Conservation (phyloP, 2,888 invertebrate genomes). For the Drosophila vallismaia region DNA sequence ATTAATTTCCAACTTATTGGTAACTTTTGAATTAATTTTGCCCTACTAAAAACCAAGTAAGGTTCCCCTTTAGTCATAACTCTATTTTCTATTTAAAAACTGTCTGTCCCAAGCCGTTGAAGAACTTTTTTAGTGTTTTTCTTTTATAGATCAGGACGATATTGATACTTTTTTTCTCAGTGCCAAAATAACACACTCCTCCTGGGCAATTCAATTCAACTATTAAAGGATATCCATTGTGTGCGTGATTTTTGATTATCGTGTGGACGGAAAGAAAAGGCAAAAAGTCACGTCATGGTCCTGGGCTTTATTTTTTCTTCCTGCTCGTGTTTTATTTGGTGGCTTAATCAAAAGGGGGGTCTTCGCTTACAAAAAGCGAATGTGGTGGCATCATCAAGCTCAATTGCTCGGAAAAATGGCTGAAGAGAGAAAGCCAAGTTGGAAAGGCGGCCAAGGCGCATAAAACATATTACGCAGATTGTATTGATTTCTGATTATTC, state of each 20-base stretch:
- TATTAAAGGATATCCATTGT: conserved; percentile 71
- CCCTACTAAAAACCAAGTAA: too few species aligned
- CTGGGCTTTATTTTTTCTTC: conserved; percentile 29
- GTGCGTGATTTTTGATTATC: conserved; percentile 75
- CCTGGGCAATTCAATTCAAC: conserved; percentile 74
- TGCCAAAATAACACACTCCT: conserved; percentile 9
- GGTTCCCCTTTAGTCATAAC: too few species aligned
- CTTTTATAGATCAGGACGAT: background rate
- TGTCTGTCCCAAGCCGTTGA: background rate
- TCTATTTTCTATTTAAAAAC: background rate
- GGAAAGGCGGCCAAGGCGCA: conserved; percentile 51
- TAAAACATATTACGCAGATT: conserved; percentile 78
- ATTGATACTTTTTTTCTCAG: background rate
- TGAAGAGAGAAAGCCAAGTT: conserved; percentile 37
- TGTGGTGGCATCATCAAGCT: conserved; percentile 77
- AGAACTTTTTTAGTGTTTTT: background rate
- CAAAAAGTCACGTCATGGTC: conserved; percentile 71
- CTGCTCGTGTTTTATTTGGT: conserved; percentile 3
- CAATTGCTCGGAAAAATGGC: conserved; percentile 82
- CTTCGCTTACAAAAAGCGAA: conserved; percentile 1
- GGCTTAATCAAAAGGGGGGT: conserved; percentile 58
- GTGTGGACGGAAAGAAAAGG: conserved; percentile 38
- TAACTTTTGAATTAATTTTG: too few species aligned
- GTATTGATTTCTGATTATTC: conserved; percentile 77
- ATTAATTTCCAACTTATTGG: too few species aligned